Evolutionary conservation across 2,797 vertebrate genomes (phyloP), one percentile per base, ranked within the genome.

Genomic region (Tarsius wallacei): DNA sequence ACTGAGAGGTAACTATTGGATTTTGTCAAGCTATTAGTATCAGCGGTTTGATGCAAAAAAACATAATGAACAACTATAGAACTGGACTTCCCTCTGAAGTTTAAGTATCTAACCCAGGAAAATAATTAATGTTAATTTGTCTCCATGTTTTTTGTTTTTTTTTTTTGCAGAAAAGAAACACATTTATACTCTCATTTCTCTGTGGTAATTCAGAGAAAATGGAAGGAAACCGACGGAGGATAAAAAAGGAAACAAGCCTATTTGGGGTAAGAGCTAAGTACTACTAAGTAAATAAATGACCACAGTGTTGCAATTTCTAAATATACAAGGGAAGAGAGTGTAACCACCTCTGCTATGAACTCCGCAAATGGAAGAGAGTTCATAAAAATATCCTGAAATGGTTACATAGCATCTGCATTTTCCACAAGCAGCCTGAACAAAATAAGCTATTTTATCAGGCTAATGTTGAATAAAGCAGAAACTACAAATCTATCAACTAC

Each of bases 231-330:
- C 17, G 0, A 15, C 5, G 57, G 7, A 5, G 2, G n/a, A 22
- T 97, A 47, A 93, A 5, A 90, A 1, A 91, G 49, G 95, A 97
- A 95, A 82, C 86, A 81, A 96, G 78, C 87, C 0, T 85, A 5
- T 26, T 97, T 36, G 97, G 95, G 97, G 97, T 98, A 98, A 97
- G 97, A 97, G 61, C 55, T 53, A 77, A 89, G 77, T 84, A 33
- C 57, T 82, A 28, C 9, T 70, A 28, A 94, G 28, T 73, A n/a
- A 88, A 49, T 74, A 88, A 64, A 51, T 88, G 47, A 87, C 28
- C 82, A 4, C 1, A 51, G 15, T 63, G 53, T 70, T 85, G 7
- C 2, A 22, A 16, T 82, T 74, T 87, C 71, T 80, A 55, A 93
- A 42, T 24, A 28, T n/a, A 36, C 19, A 85, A 77, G 36, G 19